Evolutionary conservation across 2,113 vertebrate genomes (phyloP).

Genomic region (Psittacara wagleri): DNA sequence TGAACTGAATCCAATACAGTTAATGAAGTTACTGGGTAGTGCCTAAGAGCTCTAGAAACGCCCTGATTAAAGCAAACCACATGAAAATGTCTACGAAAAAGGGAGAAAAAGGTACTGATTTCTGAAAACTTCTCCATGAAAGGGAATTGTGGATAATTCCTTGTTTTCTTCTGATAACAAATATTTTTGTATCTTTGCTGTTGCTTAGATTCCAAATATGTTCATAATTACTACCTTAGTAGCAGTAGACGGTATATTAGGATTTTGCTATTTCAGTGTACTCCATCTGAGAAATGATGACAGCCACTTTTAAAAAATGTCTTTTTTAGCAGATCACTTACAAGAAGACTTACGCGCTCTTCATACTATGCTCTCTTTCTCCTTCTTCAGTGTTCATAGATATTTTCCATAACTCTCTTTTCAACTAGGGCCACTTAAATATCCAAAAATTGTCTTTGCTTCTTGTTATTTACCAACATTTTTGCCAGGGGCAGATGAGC

Average conservation of each 20-base stretch:
- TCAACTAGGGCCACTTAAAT: background rate
- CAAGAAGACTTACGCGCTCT: background rate
- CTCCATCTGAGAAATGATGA: background rate
- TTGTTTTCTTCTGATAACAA: background rate
- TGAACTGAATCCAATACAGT: background rate
- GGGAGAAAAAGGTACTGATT: background rate
- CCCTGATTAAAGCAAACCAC: background rate
- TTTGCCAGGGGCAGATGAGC: background rate
- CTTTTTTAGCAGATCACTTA: background rate
- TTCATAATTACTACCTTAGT: background rate
- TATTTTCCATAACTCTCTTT: background rate
- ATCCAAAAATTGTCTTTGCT: background rate
- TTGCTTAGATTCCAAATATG: background rate
- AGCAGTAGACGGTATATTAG: background rate
- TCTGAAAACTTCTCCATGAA: background rate
- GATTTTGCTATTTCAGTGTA: background rate
- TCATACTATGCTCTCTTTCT: background rate
- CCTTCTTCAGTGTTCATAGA: accelerated
- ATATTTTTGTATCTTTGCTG: background rate
- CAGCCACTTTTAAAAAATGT: background rate
- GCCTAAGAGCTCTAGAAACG: background rate
- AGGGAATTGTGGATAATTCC: background rate
- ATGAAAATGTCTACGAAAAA: background rate
- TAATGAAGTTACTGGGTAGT: background rate
- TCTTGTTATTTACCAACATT: background rate